Evolutionary conservation across 2,797 vertebrate genomes (phyloP).

Genomic region (Iguana delicatissima): DNA sequence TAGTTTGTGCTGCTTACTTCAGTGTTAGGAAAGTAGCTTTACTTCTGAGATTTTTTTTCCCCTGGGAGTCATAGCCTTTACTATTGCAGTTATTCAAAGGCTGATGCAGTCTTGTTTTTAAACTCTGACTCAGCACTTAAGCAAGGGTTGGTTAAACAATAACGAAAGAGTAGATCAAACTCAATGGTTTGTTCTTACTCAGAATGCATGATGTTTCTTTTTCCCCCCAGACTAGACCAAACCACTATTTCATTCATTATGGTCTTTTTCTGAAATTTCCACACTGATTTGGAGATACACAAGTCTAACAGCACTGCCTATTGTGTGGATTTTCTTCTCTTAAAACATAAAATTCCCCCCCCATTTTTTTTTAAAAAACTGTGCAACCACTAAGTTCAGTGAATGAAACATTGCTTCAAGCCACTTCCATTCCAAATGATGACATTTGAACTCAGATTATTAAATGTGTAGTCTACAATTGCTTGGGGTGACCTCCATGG

Average conservation of each 20-base stretch:
- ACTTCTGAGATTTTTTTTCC: background rate
- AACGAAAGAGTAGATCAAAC: slow-evolving; percentile 4
- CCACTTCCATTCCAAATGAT: background rate
- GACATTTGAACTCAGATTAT: background rate
- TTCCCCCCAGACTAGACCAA: background rate
- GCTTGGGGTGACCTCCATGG: background rate
- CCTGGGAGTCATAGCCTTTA: background rate
- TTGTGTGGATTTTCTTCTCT: background rate
- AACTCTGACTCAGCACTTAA: slow-evolving; percentile 1
- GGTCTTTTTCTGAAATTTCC: background rate
- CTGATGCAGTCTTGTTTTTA: background rate
- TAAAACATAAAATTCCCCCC: background rate
- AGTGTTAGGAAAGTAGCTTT: background rate
- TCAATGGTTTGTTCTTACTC: background rate
- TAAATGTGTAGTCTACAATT: background rate
- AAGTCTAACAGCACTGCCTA: background rate
- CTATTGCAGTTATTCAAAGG: background rate
- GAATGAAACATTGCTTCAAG: background rate
- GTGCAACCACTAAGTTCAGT: background rate
- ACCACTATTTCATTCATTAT: background rate
- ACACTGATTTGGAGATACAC: background rate
- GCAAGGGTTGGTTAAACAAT: background rate
- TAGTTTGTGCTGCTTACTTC: background rate
- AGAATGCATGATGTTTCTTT: background rate
- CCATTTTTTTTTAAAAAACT: background rate